These are phyloP conservation scores for Sebastes vulpes DNA, from an alignment of 2,797 vertebrate species.

Conservation along the genomic window DNA sequence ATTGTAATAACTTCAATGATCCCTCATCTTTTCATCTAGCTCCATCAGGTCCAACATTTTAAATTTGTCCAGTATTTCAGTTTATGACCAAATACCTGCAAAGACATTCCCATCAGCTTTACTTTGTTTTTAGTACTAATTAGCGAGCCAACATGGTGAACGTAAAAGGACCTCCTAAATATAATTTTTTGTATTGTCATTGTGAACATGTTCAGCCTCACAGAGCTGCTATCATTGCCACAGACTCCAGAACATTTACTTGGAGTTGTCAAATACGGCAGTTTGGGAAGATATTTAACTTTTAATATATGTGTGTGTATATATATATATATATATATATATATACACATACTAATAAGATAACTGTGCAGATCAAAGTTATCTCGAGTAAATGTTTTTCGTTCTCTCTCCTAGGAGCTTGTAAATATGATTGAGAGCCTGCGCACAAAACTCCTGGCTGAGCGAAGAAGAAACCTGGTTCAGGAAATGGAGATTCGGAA, in stretches of 20 bases:
- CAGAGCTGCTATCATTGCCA: background rate
- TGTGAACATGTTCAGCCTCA: background rate
- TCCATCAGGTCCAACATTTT: background rate
- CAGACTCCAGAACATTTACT: background rate
- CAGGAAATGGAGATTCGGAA: constrained; percentile 93
- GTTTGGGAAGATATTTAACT: background rate
- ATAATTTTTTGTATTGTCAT: background rate
- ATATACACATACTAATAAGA: background rate
- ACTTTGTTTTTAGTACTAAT: background rate
- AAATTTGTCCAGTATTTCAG: too few relatives aligned
- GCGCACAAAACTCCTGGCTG: constrained; percentile 84
- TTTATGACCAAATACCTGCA: background rate
- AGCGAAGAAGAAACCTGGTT: constrained; percentile 87
- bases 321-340: too few relatives aligned
- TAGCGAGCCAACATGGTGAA: too few relatives aligned
- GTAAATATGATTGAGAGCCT: constrained; percentile 87
- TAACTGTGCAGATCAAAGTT: background rate
- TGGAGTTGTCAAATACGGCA: background rate
- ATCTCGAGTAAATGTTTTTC: background rate
- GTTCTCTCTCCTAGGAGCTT: constrained; percentile 81
- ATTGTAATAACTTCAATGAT: background rate
- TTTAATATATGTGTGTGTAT: too few relatives aligned
- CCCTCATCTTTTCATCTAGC: background rate
- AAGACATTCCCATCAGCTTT: background rate
- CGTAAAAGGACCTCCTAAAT: background rate